Evolutionary conservation across 2,113 vertebrate species (phyloP).

Genomic region (Phyllostomus discolor): DNA sequence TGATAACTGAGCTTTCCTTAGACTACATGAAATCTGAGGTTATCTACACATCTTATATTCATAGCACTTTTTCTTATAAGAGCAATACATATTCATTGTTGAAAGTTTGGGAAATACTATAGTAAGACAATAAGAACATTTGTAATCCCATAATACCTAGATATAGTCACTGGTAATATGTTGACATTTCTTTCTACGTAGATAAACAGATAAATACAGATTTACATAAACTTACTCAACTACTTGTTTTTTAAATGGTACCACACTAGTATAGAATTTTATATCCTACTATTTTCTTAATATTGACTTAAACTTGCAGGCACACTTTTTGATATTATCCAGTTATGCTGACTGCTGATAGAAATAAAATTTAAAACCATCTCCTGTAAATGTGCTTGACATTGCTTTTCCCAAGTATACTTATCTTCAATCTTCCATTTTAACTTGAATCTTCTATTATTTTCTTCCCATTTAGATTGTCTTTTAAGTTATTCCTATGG

Average conservation of each 20-base stretch:
- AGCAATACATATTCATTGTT: background rate
- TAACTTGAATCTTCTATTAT: conserved; percentile 46
- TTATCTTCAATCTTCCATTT: conserved; percentile 45
- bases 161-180: background rate
- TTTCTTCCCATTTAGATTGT: conserved; percentile 23
- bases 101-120: background rate
- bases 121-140: background rate
- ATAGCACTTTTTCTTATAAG: background rate
- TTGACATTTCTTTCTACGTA: background rate
- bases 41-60: background rate
- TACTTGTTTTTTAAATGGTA: background rate
- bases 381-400: background rate
- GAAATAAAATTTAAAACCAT: conserved; percentile 38
- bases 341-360: background rate
- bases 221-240: conserved; percentile 16
- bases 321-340: background rate
- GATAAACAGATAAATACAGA: background rate
- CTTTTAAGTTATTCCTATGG: conserved; percentile 7
- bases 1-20: background rate
- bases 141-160: background rate
- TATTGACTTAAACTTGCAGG: background rate
- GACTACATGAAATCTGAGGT: background rate
- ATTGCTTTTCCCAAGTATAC: conserved; percentile 30
- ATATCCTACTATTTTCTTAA: background rate
- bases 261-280: background rate